Conservation (phyloP, 2,113 vertebrate species). For the Cygnus atratus region DNA sequence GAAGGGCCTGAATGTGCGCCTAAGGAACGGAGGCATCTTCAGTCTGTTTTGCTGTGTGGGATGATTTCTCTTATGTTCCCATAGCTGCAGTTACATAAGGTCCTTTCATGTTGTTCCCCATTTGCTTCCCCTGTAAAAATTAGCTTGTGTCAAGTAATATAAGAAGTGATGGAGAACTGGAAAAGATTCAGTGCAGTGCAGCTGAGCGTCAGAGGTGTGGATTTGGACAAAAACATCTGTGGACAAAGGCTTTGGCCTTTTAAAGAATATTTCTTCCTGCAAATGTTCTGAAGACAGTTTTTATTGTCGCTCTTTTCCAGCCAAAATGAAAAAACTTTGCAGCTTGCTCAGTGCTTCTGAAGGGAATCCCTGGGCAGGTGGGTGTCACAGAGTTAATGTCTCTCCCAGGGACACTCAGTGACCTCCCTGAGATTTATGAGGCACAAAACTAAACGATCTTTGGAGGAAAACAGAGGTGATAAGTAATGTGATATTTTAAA, state of each 20-base stretch:
- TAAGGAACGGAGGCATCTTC: not conserved
- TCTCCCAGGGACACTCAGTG: not conserved
- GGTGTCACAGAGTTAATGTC: not conserved
- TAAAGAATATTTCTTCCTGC: not conserved
- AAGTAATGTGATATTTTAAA: not conserved
- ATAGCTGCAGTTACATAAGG: not conserved
- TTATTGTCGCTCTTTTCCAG: not conserved
- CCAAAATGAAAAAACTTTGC: not conserved
- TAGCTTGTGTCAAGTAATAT: not conserved
- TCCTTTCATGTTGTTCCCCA: not conserved
- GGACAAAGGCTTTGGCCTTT: not conserved
- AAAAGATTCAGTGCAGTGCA: not conserved
- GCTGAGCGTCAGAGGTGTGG: not conserved
- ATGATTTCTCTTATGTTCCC: not conserved
- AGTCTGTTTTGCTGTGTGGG: not conserved
- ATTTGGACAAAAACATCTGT: not conserved
- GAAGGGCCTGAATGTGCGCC: not conserved
- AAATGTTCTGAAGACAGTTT: not conserved
- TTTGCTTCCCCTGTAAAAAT: not conserved
- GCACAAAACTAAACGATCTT: not conserved
- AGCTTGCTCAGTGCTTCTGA: not conserved
- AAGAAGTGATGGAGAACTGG: not conserved
- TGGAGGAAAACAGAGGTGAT: not conserved
- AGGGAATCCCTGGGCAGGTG: not conserved
- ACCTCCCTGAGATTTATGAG: not conserved